These are phyloP conservation scores for Formica selysi DNA, from an alignment of 1,140 invertebrate genomes.

Conservation along the genomic window DNA sequence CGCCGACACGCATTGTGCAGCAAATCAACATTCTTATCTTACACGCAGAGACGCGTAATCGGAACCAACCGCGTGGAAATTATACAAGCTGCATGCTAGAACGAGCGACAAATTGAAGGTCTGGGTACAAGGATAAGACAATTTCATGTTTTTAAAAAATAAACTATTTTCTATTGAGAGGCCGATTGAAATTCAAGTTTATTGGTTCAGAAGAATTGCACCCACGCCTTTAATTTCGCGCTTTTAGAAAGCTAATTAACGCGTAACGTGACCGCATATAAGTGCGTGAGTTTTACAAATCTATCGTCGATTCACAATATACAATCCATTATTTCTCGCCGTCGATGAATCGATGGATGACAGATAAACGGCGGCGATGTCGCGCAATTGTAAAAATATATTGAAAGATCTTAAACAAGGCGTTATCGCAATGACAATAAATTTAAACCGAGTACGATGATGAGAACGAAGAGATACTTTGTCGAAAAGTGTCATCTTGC, in stretches of 20 bases:
- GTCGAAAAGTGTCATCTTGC: background rate
- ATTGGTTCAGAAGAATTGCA: background rate
- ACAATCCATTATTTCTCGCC: slow-evolving; percentile 7
- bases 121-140: background rate
- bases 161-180: too few relatives aligned
- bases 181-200: background rate
- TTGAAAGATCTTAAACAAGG: slow-evolving; percentile 51
- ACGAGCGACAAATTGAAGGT: background rate
- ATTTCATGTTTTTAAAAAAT: background rate
- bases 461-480: background rate
- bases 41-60: slow-evolving; percentile 25
- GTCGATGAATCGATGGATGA: slow-evolving; percentile 28
- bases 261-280: background rate
- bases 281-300: slow-evolving; percentile 15
- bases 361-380: slow-evolving; percentile 46
- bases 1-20: slow-evolving; percentile 2
- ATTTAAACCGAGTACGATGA: background rate
- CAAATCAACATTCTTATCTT: slow-evolving; percentile 45
- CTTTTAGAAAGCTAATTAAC: background rate
- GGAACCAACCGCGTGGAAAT: slow-evolving; percentile 9
- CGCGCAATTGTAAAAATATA: slow-evolving; percentile 63
- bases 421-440: slow-evolving; percentile 49
- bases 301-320: background rate
- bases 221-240: background rate
- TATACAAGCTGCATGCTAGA: background rate